Evolutionary conservation across 2,797 vertebrate genomes (phyloP), one percentile per base, ranked within the genome.

Genomic region (Chelon labrosus): DNA sequence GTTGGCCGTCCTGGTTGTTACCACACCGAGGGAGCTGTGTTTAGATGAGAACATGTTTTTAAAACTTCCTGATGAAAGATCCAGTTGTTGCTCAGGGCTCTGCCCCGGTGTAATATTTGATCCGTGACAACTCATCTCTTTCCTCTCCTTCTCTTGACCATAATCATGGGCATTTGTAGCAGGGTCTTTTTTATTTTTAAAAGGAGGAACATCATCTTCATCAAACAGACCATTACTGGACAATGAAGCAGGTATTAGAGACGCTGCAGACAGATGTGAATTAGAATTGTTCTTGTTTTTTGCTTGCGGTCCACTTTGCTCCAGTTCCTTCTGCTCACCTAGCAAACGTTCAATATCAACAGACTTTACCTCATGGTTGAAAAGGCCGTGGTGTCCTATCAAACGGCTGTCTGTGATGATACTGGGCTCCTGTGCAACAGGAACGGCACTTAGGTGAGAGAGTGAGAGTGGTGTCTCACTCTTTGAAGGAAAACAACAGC

Each of bases 291-390:
- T 76, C 17, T 82, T 79, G 38, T 82, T 62, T 56, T 77, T 72
- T 49, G 11, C 16, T 47, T 67, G 46, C 16, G 58, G 16, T 44
- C 50, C 56, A 38, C 35, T 65, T 47, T 63, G 67, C 17, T 58
- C 81, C 42, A 14, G 55, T 52, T 86, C 91, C 60, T 65, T 83
- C 61, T 91, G 75, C 54, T 91, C 80, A 60, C 85, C 92, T 71
- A 97, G 82, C 47, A 97, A 72, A 20, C 96, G 95, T 54, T 95
- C 92, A 67, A 98, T 95, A n/a, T 97, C 89, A 16, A 95, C 65
- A 8, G 97, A 98, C 80, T 97, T 97, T 69, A 98, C 95, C 60
- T 97, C 94, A 20, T 94, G 94, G 77, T 94, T 96, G 80, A 98
- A 98, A 38, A 97, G 93, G 39, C 97, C 96, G 9, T 93, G 88